Base-by-base conservation (phyloP, 2,113 vertebrate genomes). In the Terrapene triunguis region DNA sequence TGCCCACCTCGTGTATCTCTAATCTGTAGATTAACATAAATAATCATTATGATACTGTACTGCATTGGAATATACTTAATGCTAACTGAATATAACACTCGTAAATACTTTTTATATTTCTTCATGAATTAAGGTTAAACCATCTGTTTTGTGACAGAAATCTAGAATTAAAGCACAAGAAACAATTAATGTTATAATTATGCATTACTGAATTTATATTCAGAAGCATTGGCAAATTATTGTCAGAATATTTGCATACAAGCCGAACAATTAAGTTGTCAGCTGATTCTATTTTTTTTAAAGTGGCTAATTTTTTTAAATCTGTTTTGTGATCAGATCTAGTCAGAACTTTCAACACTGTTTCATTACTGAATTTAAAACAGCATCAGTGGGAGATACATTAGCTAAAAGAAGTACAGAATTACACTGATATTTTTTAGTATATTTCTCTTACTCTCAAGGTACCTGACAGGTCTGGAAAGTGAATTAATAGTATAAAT, bases 71-170 rank as follows among this genome's bases (percentile, higher is more conserved):
- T 96, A 89, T 85, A 88, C 90, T 95, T 89, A 93, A 86, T 94
- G 69, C 48, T 85, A 96, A 93, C 90, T 97, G 93, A 97, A 97
- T 86, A 96, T 62, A 92, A 96, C 96, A 93, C 87, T 59, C 96
- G 95, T 88, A 94, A 89, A 94, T 86, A 89, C 89, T 97, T 96
- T 82, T 94, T 94, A 16, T 69, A 84, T 94, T 95, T 94, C 89
- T 51, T 92, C 92, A 85, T 95, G 88, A 93, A 93, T 90, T 96
- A 88, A 88, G 89, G 95, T 95, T 95, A 97, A 95, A 93, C 79
- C 78, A 97, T 97, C 92, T 97, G 92, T 94, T 98, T 98, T 97
- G 94, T 97, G 97, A 98, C 96, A 97, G 96, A 98, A 98, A 96
- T 94, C 85, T 97, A 95, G 92, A 97, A 97, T 97, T 97, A 97